Evolutionary conservation across 2,888 invertebrate genomes (phyloP), one percentile per base, ranked within the genome.

Genomic region (Bugula neritina): DNA sequence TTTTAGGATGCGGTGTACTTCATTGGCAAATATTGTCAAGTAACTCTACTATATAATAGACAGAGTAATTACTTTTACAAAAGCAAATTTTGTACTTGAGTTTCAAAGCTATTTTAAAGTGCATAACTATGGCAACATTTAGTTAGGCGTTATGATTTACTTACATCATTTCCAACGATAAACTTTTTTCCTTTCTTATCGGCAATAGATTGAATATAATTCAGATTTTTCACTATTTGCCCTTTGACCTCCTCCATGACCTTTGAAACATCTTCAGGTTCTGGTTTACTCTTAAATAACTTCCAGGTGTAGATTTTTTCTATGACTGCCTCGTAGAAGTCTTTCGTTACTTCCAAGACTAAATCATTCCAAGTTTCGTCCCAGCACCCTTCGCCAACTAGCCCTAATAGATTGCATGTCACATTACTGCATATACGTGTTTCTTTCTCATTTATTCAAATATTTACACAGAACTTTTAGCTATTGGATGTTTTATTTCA

Each of bases 131-230:
- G n/a, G n/a, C n/a, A n/a, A n/a, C n/a, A n/a, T n/a, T n/a, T n/a
- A n/a, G n/a, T n/a, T n/a, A n/a, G n/a, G n/a, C n/a, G n/a, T n/a
- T n/a, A n/a, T n/a, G n/a, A n/a, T n/a, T n/a, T n/a, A 43, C 43
- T 5, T 63, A 63, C 63, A 13, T 25, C 27, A 31, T 63, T 31
- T 31, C 34, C 63, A 63, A 63, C 5, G 2, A 63, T 63, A 34
- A 63, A 63, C n/a, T 63, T 63, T 31, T 63, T 63, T 31, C 63
- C 63, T n/a, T 34, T 3, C n/a, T 63, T 63, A 13, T 63, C 63
- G 34, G 63, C 63, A 31, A 63, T 34, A 3, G 63, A 63, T 31
- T 63, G 63, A 31, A 63, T 63, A n/a, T 31, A 63, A 31, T 2
- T 3, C 29, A 63, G 10, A 3, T 27, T 13, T 34, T 63, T 63